These are phyloP conservation scores for Sminthurides bifidus DNA, from an alignment of 1,140 invertebrate species.

Conservation along the genomic window DNA sequence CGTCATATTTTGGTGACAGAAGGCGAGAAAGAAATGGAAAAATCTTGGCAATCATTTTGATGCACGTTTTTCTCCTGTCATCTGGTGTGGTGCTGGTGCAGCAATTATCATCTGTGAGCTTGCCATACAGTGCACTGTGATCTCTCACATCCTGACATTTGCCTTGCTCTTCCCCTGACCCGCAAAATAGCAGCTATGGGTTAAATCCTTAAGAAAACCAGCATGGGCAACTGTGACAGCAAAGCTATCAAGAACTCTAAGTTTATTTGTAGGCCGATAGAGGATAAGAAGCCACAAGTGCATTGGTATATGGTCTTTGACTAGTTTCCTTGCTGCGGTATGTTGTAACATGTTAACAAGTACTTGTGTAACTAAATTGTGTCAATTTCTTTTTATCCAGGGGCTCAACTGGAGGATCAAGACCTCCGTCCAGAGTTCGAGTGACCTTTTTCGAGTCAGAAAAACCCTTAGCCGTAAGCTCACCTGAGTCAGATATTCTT, in stretches of 20 bases:
- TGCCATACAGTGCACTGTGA: no score
- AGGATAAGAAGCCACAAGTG: neutral
- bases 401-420: constrained; percentile 33
- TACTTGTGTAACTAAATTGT: neutral
- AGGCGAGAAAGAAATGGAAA: no score
- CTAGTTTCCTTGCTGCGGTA: neutral
- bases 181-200: no score
- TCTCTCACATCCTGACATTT: no score
- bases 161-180: no score
- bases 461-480: constrained; percentile 55
- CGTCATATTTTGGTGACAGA: no score
- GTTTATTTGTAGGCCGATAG: neutral
- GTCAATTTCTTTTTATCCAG: constrained; percentile 20
- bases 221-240: no score
- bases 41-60: no score
- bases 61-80: no score
- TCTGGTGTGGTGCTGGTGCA: no score
- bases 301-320: neutral
- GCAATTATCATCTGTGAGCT: no score
- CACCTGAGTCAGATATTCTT: constrained; percentile 42
- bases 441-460: constrained; percentile 68
- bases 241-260: neutral
- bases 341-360: neutral
- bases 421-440: constrained; percentile 44
- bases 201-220: no score